Percentiles rank a stretch among this genome's conserved stretches.
phyloP scores from a whole-genome alignment of 2,888 invertebrate genomes.

The Hemithea aestivaria region DNA sequence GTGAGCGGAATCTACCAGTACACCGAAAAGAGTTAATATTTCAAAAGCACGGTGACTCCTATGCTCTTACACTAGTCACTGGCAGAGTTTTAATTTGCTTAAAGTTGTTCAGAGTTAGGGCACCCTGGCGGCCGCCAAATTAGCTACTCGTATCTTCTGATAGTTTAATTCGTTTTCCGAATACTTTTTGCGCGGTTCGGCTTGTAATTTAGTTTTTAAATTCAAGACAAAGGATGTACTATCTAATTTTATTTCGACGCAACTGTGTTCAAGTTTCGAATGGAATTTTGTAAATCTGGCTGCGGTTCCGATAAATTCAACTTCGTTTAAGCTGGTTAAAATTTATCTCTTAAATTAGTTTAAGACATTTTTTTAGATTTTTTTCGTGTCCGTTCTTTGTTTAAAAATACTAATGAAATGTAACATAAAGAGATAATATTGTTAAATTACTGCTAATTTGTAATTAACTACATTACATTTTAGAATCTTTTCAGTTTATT shows the following conservation, averaged over 20 bases:
- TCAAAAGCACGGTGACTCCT: constrained; percentile 46
- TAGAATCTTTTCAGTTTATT: no score
- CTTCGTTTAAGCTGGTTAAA: constrained; percentile 1
- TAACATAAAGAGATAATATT: no score
- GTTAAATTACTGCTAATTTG: no score
- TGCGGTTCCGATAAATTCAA: constrained; percentile 9
- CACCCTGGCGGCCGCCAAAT: constrained; percentile 73
- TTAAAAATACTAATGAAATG: no score
- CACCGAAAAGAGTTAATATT: constrained; percentile 78
- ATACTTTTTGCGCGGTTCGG: constrained; percentile 44
- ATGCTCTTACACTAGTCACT: constrained; percentile 60
- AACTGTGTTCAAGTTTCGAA: constrained; percentile 9
- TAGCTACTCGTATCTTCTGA: constrained; percentile 61
- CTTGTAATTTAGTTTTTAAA: constrained; percentile 42
- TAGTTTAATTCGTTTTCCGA: constrained; percentile 68
- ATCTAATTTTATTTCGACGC: constrained; percentile 24
- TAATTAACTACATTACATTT: no score
- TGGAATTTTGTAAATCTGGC: constrained; percentile 16
- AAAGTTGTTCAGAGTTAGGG: constrained; percentile 75
- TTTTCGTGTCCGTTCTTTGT: no score
- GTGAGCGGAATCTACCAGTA: constrained; percentile 50
- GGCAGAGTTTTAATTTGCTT: constrained; percentile 77
- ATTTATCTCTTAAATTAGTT: neutral
- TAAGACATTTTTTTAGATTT: neutral
- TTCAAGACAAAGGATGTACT: constrained; percentile 23